phyloP scores from a whole-genome alignment of 2,888 invertebrate species.

The Ennomos erosarius region DNA sequence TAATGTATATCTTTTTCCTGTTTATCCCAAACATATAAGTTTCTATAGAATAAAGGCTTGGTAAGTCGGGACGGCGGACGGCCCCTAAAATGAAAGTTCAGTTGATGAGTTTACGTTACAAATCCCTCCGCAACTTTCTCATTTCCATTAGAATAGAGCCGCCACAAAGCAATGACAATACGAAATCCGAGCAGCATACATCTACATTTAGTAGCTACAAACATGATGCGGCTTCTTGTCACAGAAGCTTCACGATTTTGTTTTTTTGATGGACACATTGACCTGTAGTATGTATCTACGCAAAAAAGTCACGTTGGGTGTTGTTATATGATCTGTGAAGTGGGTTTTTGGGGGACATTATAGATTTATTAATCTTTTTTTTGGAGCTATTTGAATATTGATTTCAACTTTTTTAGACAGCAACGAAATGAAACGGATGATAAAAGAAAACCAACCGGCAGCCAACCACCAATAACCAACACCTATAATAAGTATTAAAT shows the following conservation, averaged over 20 bases:
- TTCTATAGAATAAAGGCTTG: constrained; percentile 14
- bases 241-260: not conserved
- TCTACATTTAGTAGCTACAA: constrained; percentile 7
- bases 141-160: constrained; percentile 42
- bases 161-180: constrained; percentile 39
- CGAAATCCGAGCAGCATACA: constrained; percentile 26
- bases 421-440: too few species aligned
- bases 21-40: constrained; percentile 6
- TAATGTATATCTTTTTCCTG: not conserved
- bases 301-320: too few species aligned
- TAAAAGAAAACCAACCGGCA: too few species aligned
- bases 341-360: too few species aligned
- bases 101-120: constrained; percentile 40
- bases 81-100: constrained; percentile 37
- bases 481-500: too few species aligned
- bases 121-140: constrained; percentile 43
- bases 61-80: constrained; percentile 19
- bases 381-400: too few species aligned
- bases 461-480: too few species aligned
- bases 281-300: too few species aligned
- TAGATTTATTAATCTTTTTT: too few species aligned
- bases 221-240: constrained; percentile 27
- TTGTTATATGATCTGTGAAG: too few species aligned
- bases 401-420: too few species aligned
- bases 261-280: too few species aligned